These are phyloP conservation scores for Thaleichthys pacificus DNA, from an alignment of 2,797 vertebrate genomes.

Conservation along the genomic window DNA sequence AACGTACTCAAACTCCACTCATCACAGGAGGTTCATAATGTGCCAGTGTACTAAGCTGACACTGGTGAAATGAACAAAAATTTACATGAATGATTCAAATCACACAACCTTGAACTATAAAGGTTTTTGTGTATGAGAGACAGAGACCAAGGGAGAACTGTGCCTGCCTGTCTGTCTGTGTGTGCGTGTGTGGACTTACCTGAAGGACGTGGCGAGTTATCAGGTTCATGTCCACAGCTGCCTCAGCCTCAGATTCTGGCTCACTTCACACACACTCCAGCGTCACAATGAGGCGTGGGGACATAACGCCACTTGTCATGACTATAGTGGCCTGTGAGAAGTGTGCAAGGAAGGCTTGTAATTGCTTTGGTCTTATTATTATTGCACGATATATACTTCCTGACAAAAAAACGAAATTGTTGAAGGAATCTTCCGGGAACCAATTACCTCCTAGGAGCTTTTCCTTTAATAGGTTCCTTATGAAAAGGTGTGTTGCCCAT, in stretches of 20 bases:
- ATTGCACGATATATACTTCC: background rate
- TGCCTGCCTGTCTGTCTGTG: background rate
- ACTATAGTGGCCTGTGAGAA: background rate
- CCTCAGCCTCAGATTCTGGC: background rate
- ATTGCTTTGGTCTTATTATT: no score
- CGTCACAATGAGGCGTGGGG: background rate
- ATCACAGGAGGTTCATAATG: background rate
- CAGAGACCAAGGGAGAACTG: no score
- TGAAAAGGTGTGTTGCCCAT: no score
- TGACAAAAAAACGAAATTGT: background rate
- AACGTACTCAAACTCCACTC: no score
- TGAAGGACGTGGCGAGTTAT: constrained; percentile 2
- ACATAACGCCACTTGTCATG: constrained; percentile 13
- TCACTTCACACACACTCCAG: background rate
- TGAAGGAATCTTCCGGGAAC: constrained; percentile 19
- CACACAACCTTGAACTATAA: background rate
- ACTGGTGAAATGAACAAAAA: background rate
- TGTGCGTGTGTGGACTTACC: background rate
- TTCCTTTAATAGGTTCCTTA: constrained; percentile 3
- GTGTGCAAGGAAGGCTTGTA: no score
- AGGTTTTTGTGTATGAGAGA: background rate
- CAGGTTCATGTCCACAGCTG: constrained; percentile 14
- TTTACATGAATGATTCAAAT: background rate
- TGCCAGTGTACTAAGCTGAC: background rate
- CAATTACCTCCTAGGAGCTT: constrained; percentile 7